A percentile compares a stretch with the other conserved stretches of the same genome.
Evolutionary conservation across 2,113 vertebrate genomes (phyloP).

Genomic region (Psophia crepitans): DNA sequence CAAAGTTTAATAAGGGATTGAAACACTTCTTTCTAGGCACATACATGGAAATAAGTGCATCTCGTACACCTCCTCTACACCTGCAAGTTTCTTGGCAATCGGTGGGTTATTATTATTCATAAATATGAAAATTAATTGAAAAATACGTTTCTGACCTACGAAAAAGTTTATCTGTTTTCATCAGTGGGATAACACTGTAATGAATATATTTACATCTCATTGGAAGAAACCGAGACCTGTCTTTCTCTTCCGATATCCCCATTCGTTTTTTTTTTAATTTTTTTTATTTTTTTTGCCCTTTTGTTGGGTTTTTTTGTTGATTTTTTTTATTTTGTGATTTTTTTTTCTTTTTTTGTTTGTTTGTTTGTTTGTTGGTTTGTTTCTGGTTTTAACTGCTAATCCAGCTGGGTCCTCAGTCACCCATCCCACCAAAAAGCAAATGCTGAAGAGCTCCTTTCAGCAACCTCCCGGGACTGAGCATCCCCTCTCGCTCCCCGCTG

Average conservation of each 20-base stretch:
- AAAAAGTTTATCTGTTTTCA: slow-evolving; percentile 73
- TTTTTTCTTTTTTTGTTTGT: neutral
- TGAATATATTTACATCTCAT: slow-evolving; percentile 77
- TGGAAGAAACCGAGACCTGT: slow-evolving; percentile 17
- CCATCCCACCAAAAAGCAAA: neutral
- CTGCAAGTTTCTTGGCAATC: slow-evolving; percentile 28
- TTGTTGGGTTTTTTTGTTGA: too few relatives aligned
- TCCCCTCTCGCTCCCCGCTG: fast-evolving
- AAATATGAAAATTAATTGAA: slow-evolving; percentile 73
- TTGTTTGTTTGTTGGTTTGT: neutral
- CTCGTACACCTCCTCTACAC: slow-evolving; percentile 18
- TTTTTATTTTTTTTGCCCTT: neutral
- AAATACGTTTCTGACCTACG: slow-evolving; percentile 55
- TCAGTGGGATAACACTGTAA: slow-evolving; percentile 65
- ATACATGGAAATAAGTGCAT: slow-evolving; percentile 40
- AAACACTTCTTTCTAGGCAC: slow-evolving; percentile 64
- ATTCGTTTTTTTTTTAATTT: neutral
- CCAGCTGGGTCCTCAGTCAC: neutral
- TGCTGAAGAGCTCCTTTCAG: neutral
- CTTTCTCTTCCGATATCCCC: neutral
- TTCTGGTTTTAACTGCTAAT: neutral
- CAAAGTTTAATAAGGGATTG: slow-evolving; percentile 56
- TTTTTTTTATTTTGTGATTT: neutral
- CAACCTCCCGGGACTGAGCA: neutral
- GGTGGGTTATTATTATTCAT: slow-evolving; percentile 16